Percentiles rank a stretch among this genome's conserved stretches.
Conservation (phyloP, 2,113 vertebrate species). For the Dasyurus viverrinus region DNA sequence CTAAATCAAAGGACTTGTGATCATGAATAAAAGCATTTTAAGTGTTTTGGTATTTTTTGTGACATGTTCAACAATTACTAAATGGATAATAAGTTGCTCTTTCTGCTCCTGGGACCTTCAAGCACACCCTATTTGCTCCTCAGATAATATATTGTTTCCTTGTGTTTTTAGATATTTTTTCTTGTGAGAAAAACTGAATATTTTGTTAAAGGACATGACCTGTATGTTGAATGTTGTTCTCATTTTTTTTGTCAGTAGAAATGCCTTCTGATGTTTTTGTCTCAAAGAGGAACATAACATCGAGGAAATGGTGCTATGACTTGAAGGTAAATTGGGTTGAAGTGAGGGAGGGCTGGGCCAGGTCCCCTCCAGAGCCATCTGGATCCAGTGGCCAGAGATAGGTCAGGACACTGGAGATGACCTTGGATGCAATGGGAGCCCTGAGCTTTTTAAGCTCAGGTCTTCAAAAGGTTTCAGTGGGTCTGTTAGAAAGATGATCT, state of each 20-base stretch:
- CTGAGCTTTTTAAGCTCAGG: no score
- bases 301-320: no score
- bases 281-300: no score
- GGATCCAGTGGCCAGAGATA: no score
- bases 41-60: neutral
- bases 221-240: neutral
- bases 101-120: neutral
- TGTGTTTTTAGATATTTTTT: neutral
- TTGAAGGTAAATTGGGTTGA: no score
- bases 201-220: neutral
- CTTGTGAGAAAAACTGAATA: neutral
- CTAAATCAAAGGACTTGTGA: neutral
- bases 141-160: neutral
- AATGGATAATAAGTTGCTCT: neutral
- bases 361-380: no score
- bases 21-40: neutral
- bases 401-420: no score
- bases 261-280: neutral
- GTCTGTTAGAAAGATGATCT: neutral
- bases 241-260: neutral
- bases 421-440: no score
- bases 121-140: neutral
- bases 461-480: no score
- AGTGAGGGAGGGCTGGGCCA: no score
- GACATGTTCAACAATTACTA: neutral